phyloP scores from a whole-genome alignment of 2,797 vertebrate species.

The Nyctibius grandis region DNA sequence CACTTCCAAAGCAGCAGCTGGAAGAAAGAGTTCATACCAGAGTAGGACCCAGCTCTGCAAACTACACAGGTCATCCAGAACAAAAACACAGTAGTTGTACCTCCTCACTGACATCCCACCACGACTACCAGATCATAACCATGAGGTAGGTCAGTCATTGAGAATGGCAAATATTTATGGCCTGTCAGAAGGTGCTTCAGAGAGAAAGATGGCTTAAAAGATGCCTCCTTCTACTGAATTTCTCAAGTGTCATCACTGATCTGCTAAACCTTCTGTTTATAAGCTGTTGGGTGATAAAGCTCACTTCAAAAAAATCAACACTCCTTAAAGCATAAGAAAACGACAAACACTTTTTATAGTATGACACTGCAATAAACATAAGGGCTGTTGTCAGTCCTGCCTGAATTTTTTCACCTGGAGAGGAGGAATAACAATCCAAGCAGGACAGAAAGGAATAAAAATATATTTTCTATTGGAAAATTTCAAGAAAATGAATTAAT shows the following conservation, averaged over 20 bases:
- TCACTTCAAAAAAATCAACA: background rate
- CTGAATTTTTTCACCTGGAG: background rate
- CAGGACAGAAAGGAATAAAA: background rate
- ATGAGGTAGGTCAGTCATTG: background rate
- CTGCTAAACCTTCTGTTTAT: conserved; percentile 4
- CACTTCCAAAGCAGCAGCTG: background rate
- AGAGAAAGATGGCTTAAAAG: conserved; percentile 47
- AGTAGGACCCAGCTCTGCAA: background rate
- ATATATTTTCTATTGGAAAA: background rate
- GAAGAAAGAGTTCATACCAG: background rate
- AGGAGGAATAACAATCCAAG: background rate
- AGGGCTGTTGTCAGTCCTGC: background rate
- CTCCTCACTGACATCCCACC: background rate
- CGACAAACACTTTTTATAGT: background rate
- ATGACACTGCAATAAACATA: background rate
- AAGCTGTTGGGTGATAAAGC: background rate
- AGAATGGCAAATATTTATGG: background rate
- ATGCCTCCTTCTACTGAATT: conserved; percentile 27
- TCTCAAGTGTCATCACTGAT: conserved; percentile 16
- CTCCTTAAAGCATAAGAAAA: background rate
- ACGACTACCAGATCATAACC: background rate
- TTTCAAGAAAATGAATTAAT: background rate
- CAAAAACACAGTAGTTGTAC: background rate
- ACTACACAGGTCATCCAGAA: background rate
- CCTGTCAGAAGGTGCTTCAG: conserved; percentile 28